phyloP scores from a whole-genome alignment of 1,140 invertebrate genomes.

The Musca domestica region DNA sequence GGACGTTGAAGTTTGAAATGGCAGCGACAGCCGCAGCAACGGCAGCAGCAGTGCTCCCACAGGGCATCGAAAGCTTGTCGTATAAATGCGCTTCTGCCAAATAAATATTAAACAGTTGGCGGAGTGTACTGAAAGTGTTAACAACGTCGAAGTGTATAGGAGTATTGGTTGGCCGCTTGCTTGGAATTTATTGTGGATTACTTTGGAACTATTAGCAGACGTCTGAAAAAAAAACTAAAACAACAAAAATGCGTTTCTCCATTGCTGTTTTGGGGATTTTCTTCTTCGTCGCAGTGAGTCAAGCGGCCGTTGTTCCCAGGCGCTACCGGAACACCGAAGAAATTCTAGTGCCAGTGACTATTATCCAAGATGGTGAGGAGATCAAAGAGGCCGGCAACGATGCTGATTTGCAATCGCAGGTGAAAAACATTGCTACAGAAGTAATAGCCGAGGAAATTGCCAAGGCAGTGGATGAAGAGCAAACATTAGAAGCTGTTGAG shows the following conservation, averaged over 20 bases:
- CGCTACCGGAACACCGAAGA: not conserved
- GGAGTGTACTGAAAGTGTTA: constrained; percentile 8
- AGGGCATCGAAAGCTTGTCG: not conserved
- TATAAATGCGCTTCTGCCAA: constrained; percentile 23
- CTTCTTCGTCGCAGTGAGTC: not conserved
- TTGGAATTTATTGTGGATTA: no score
- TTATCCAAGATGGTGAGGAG: constrained; percentile 14
- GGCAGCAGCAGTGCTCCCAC: not conserved
- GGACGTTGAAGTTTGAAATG: not conserved
- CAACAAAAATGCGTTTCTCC: not conserved
- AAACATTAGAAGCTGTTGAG: not conserved
- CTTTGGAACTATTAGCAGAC: no score
- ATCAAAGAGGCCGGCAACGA: not conserved
- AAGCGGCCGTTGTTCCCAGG: not conserved
- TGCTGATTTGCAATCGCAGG: not conserved
- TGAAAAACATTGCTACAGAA: not conserved
- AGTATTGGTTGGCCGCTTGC: no score
- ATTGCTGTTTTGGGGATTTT: not conserved
- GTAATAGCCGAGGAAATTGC: constrained; percentile 15
- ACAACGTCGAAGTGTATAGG: not conserved
- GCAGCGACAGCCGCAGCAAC: not conserved
- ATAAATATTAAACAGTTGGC: constrained; percentile 20
- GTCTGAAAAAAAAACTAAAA: not conserved
- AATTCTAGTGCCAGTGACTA: not conserved
- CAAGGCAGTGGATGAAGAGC: constrained; percentile 15